phyloP scores from a whole-genome alignment of 1,140 invertebrate genomes.

The Nymphalis io region DNA sequence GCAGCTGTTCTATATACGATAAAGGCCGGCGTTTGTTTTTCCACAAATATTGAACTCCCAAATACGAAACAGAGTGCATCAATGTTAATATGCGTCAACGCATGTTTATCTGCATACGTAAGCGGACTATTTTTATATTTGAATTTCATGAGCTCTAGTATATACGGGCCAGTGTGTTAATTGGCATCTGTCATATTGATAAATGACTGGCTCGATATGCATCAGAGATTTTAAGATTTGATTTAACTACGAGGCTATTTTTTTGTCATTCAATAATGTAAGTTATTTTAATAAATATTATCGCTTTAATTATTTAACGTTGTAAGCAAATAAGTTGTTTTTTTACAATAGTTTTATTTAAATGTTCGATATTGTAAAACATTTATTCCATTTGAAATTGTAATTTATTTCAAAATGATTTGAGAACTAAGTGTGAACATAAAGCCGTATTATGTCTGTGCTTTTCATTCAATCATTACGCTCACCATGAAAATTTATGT shows the following conservation, averaged over 20 bases:
- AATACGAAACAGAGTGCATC: slow-evolving; percentile 3
- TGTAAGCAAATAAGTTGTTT: too few species aligned
- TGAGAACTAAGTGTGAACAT: too few species aligned
- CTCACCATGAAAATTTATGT: background rate
- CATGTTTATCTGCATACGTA: slow-evolving; percentile 10
- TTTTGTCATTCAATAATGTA: background rate
- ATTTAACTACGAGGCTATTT: background rate
- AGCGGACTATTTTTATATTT: slow-evolving; percentile 6
- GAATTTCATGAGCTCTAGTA: slow-evolving; percentile 9
- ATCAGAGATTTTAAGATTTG: background rate
- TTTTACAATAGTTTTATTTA: too few species aligned
- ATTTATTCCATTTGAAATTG: too few species aligned
- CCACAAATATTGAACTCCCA: background rate
- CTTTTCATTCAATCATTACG: too few species aligned
- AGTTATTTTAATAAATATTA: background rate
- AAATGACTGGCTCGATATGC: background rate
- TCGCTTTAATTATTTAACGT: too few species aligned
- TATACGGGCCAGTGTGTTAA: background rate
- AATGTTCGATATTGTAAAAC: too few species aligned
- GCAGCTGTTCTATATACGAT: background rate
- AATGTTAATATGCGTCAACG: slow-evolving; percentile 12
- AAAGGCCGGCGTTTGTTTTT: background rate
- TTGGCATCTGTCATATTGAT: slow-evolving; percentile 5
- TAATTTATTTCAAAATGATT: too few species aligned
- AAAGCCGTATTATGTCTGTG: too few species aligned